phyloP scores from a whole-genome alignment of 2,888 invertebrate species.

The Smittia aterrima region DNA sequence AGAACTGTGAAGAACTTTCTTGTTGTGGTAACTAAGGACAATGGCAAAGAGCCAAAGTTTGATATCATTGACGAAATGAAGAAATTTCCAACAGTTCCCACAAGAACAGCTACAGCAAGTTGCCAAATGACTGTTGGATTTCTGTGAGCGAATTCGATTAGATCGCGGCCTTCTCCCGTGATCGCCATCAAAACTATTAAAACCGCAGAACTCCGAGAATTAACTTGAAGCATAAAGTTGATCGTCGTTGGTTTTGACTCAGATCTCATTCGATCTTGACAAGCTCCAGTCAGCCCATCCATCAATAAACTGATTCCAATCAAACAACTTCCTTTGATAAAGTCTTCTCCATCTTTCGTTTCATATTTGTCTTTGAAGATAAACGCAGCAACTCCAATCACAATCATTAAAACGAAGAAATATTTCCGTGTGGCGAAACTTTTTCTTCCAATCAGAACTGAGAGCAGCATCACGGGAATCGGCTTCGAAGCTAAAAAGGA shows the following conservation, averaged over 20 bases:
- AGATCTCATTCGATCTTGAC: constrained; percentile 47
- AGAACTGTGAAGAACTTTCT: constrained; percentile 3
- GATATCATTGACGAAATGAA: constrained; percentile 74
- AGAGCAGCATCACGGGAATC: constrained; percentile 22
- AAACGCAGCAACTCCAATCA: background rate
- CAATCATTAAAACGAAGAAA: constrained; percentile 17
- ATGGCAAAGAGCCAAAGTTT: constrained; percentile 26
- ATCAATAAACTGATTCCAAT: constrained; percentile 22
- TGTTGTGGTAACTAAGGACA: background rate
- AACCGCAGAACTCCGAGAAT: constrained; percentile 25
- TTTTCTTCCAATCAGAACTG: constrained; percentile 20
- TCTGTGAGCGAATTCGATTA: background rate
- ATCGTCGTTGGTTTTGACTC: constrained; percentile 16
- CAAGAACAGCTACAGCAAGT: constrained; percentile 62
- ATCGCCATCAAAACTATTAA: background rate
- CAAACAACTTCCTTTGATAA: background rate
- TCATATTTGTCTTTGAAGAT: background rate
- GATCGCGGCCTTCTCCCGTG: background rate
- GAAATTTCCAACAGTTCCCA: constrained; percentile 74
- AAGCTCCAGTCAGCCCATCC: constrained; percentile 22
- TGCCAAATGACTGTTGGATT: constrained; percentile 54
- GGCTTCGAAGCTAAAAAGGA: constrained; percentile 25
- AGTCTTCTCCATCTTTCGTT: background rate
- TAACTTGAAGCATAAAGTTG: constrained; percentile 22
- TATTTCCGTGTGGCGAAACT: background rate